phyloP scores from a whole-genome alignment of 2,888 invertebrate species.

The Apoda limacodes region DNA sequence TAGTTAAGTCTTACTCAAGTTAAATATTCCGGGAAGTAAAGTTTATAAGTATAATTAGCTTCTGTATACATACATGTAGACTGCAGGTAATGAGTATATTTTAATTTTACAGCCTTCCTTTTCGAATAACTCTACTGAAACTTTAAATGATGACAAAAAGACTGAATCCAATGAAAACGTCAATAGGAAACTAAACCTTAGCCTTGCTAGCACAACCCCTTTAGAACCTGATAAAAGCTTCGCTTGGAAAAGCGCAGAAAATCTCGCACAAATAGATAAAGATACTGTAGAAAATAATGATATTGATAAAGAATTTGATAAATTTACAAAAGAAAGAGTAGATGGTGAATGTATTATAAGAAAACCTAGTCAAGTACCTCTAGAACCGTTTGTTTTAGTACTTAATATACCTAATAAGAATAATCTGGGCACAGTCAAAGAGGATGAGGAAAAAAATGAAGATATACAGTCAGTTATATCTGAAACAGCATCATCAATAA shows the following conservation, averaged over 20 bases:
- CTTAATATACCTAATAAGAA: constrained; percentile 41
- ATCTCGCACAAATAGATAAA: constrained; percentile 24
- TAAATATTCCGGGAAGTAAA: too few species aligned
- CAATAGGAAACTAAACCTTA: constrained; percentile 23
- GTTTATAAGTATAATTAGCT: too few species aligned
- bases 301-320: constrained; percentile 59
- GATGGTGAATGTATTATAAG: constrained; percentile 36
- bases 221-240: constrained; percentile 41
- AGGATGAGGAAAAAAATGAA: constrained; percentile 47
- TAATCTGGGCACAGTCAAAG: constrained; percentile 47
- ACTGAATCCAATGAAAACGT: constrained; percentile 29
- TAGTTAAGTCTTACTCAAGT: too few species aligned
- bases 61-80: too few species aligned
- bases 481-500: constrained; percentile 39
- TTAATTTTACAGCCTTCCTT: constrained; percentile 42
- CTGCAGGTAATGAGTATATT: constrained; percentile 1
- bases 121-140: constrained; percentile 36
- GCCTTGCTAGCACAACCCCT: constrained; percentile 41
- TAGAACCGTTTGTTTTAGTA: constrained; percentile 41
- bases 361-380: constrained; percentile 28
- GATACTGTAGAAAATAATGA: constrained; percentile 24
- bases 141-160: constrained; percentile 32
- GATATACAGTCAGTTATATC: constrained; percentile 35
- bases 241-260: constrained; percentile 42
- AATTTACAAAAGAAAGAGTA: constrained; percentile 56